Evolutionary conservation across 2,888 invertebrate species (phyloP), one percentile per base, ranked within the genome.

Genomic region (Lasioglossum pauxillum): DNA sequence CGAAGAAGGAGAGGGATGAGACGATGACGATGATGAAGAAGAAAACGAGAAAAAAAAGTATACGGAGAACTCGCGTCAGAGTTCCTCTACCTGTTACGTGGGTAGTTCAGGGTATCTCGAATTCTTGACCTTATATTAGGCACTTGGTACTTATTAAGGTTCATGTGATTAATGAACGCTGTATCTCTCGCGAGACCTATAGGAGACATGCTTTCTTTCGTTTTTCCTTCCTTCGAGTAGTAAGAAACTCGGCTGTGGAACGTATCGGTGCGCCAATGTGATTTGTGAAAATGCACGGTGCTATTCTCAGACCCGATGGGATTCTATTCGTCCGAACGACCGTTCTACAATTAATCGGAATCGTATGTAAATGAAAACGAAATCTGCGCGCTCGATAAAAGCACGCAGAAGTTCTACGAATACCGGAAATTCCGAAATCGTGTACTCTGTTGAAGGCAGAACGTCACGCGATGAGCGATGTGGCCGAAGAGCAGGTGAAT

Each of bases 71-170:
- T 92, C 91, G 88, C 82, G 89, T 64, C 81, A 88, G 88, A 88
- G 86, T 92, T 90, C 88, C 78, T 92, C 89, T 89, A 91, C 88
- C 90, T 82, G 82, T 88, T 87, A 84, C 88, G 88, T 88, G 92
- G 92, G 92, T 91, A 91, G 91, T 90, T 87, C 92, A 91, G 93
- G 92, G 93, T 93, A 93, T 92, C 92, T 92, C 88, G 91, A 92
- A 91, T 92, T 71, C 92, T 91, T 88, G 91, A 93, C 91, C 90
- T 91, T 91, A 92, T 90, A 91, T 91, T 93, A 92, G 94, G 94
- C 94, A 94, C 90, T 93, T 91, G 93, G 93, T 94, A 94, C 94
- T 94, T 94, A 94, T 92, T 89, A 92, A 90, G 90, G 88, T 91
- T 90, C 92, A 87, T 92, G 91, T 88, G 91, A 91, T 90, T 85